phyloP scores from a whole-genome alignment of 1,140 invertebrate genomes.

The Zeugodacus cucurbitae region DNA sequence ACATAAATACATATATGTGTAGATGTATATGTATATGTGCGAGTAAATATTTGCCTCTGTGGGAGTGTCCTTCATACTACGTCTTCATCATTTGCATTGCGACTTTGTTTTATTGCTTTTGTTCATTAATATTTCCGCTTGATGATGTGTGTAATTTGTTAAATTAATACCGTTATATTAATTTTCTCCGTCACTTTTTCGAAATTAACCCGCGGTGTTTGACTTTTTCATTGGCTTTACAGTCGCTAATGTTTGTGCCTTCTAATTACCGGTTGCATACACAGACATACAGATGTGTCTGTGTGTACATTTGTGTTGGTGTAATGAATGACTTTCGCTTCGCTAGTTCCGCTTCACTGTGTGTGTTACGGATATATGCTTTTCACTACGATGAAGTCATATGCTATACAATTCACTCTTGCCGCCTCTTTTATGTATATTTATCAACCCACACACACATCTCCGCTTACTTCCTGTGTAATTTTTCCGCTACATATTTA shows the following conservation, averaged over 20 bases:
- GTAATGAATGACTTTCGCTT: not conserved
- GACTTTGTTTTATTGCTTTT: conserved; percentile 6
- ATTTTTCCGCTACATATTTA: not conserved
- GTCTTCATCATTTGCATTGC: not conserved
- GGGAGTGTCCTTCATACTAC: too few relatives aligned
- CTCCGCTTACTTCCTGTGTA: not conserved
- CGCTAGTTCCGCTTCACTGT: not conserved
- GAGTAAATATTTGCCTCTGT: not conserved
- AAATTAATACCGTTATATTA: not conserved
- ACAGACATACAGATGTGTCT: not conserved
- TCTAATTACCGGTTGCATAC: not conserved
- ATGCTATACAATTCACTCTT: not conserved
- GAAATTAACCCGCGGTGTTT: not conserved
- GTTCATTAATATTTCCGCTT: conserved; percentile 5
- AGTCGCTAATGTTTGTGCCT: not conserved
- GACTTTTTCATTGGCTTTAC: not conserved
- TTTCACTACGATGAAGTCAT: not conserved
- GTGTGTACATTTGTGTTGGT: not conserved
- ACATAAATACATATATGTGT: not conserved
- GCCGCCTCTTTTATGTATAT: not conserved
- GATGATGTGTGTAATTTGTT: not conserved
- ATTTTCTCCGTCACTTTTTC: not conserved
- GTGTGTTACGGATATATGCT: too few relatives aligned
- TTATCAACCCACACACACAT: not conserved
- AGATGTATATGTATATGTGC: not conserved